Conservation (phyloP, 2,797 vertebrate species). For the Salmo trutta region DNA sequence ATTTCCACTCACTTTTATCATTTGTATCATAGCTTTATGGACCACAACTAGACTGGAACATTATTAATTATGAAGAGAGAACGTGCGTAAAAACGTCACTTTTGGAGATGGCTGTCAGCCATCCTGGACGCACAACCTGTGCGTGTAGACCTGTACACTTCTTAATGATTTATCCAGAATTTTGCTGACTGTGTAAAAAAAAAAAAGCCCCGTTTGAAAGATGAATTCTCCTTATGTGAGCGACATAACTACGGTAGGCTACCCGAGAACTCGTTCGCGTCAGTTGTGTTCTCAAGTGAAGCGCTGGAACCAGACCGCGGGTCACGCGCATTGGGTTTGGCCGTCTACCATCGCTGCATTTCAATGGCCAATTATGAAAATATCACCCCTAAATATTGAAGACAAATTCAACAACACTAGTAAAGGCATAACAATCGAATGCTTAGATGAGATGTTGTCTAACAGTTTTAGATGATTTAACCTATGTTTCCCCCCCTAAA, state of each 20-base stretch:
- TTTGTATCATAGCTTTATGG: neutral
- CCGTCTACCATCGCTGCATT: neutral
- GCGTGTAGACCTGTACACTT: neutral
- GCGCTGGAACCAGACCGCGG: constrained; percentile 35
- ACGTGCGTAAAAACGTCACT: neutral
- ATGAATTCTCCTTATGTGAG: constrained; percentile 1
- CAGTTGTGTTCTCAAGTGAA: constrained; percentile 44
- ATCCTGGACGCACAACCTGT: neutral
- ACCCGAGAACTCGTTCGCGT: constrained; percentile 44
- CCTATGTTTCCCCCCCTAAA: neutral
- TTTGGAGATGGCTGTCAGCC: neutral
- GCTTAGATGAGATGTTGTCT: neutral
- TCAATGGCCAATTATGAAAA: neutral
- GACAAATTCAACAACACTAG: neutral
- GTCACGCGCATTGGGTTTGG: neutral
- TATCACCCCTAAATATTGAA: neutral
- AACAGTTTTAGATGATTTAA: neutral
- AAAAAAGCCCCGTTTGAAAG: neutral
- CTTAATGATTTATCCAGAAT: constrained; percentile 40
- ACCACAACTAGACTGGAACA: neutral
- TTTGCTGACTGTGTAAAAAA: constrained; percentile 16
- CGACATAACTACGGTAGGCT: constrained; percentile 13
- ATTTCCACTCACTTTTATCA: neutral
- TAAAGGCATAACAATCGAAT: neutral
- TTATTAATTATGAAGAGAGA: neutral